Percentiles rank a stretch among this genome's conserved stretches.
Conservation (phyloP, 2,888 invertebrate species). For the Xylota sylvarum region DNA sequence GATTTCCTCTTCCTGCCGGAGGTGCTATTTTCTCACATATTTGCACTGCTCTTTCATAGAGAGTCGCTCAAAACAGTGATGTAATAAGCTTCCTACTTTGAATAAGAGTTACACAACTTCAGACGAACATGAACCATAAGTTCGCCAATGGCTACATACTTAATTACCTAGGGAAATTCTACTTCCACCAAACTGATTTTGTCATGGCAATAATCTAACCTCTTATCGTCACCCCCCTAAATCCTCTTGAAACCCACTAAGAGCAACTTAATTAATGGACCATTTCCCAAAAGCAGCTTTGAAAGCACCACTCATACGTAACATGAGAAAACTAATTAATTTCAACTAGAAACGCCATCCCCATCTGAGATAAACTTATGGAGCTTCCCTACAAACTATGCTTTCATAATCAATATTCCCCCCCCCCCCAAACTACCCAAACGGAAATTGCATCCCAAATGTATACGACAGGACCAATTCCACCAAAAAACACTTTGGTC, state of each 20-base stretch:
- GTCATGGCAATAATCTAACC: background rate
- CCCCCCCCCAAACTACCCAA: constrained; percentile 1
- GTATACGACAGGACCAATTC: background rate
- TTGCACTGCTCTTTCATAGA: no score
- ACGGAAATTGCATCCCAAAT: constrained; percentile 46
- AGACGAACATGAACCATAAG: background rate
- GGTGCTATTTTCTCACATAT: no score
- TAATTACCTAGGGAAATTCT: background rate
- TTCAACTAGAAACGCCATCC: background rate
- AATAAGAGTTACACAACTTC: background rate
- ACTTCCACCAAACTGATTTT: background rate
- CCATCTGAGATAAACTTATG: background rate
- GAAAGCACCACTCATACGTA: background rate
- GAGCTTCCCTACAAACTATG: constrained; percentile 9
- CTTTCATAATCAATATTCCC: constrained; percentile 43
- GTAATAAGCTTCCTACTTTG: no score
- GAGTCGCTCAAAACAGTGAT: no score
- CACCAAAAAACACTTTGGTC: background rate
- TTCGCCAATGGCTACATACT: no score
- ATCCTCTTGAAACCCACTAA: background rate
- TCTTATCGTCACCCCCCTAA: background rate
- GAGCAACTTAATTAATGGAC: constrained; percentile 25
- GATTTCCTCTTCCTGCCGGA: no score
- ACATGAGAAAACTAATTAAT: constrained; percentile 13
- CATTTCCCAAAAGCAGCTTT: background rate